Evolutionary conservation across 2,797 vertebrate genomes (phyloP), one percentile per base, ranked within the genome.

Genomic region (Coluber constrictor): DNA sequence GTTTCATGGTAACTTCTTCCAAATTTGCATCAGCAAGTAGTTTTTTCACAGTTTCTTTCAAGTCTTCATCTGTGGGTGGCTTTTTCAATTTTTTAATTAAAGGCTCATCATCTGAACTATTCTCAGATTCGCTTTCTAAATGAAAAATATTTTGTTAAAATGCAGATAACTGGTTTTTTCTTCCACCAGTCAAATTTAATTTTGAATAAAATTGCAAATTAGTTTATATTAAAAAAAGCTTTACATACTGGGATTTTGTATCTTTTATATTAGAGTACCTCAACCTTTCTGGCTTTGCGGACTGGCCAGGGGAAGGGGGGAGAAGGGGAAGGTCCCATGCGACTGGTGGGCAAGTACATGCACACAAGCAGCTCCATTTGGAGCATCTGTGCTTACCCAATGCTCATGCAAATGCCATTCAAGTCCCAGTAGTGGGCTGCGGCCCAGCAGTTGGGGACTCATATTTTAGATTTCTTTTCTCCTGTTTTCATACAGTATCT

Each of bases 1-100:
- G 98, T 93, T 99, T 99, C 99, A 99, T 99, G 94, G 99, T 99
- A 95, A 99, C 98, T 97, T 99, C 98, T 96, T 99, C 98, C 97
- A 99, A 97, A 96, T 99, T 97, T 66, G 98, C 99, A 95, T 98
- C 98, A 94, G 98, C 98, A 97, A 99, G 95, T 51, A 99, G 97
- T 57, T 97, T 97, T 96, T 98, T 98, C 56, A 99, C 98, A 3
- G 98, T 98, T 96, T 98, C 98, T 96, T 98, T 98, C 96, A 99
- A 96, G 92, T 99, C 98, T 94, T 99, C 98, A 96, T 99, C 98
- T 1, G 97, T 98, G 51, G 98, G 99, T 15, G 98, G 97, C 94
- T 98, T 99, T 96, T 98, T 99, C 87, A 99, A 91, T 96, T 99
- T 99, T 96, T 98, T 99, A 97, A 99, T 99, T 95, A 99, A 98